phyloP scores from a whole-genome alignment of 2,113 vertebrate genomes.

The Willisornis vidua region DNA sequence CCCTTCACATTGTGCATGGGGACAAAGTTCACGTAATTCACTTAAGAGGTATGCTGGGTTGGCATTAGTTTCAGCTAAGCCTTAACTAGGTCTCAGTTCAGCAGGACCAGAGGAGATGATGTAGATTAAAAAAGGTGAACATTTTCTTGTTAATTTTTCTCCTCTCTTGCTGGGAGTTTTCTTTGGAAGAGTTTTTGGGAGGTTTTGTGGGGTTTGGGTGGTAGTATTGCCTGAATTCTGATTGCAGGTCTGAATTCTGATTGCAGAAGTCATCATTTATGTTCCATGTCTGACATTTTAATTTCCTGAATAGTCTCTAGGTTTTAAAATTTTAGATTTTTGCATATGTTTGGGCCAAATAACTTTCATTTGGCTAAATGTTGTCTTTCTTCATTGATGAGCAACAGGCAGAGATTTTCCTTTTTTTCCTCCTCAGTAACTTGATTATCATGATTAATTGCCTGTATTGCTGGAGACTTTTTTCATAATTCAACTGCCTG shows the following conservation, averaged over 20 bases:
- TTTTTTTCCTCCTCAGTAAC: fast-evolving
- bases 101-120: too few species aligned
- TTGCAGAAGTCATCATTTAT: not conserved
- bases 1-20: too few species aligned
- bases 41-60: too few species aligned
- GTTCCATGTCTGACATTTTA: not conserved
- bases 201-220: too few species aligned
- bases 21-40: too few species aligned
- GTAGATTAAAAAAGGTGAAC: too few species aligned
- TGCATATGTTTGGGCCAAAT: not conserved
- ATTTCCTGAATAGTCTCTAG: not conserved
- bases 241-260: not conserved
- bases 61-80: too few species aligned
- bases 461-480: not conserved
- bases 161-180: too few species aligned
- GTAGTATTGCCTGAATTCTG: too few species aligned
- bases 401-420: not conserved
- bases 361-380: not conserved
- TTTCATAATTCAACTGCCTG: not conserved
- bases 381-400: not conserved
- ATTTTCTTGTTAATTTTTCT: too few species aligned
- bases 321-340: not conserved
- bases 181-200: too few species aligned
- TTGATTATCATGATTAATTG: not conserved
- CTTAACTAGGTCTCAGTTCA: too few species aligned